These are phyloP conservation scores for Neocrepidodera transversa DNA, from an alignment of 2,888 invertebrate genomes.

Conservation along the genomic window DNA sequence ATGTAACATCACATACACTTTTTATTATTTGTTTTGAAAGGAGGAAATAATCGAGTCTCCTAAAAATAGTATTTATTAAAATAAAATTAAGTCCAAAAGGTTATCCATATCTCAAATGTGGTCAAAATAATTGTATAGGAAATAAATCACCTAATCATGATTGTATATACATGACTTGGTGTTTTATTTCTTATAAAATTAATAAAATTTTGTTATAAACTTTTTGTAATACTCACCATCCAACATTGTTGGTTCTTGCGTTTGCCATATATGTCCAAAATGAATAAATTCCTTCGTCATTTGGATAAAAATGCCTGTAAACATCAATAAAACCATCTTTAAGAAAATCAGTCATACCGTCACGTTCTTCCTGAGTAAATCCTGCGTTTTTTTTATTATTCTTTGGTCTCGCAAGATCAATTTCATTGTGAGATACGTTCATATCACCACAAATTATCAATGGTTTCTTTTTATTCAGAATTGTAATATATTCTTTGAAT, in stretches of 20 bases:
- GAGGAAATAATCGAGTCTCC: slow-evolving; percentile 96
- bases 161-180: no score
- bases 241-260: slow-evolving; percentile 87
- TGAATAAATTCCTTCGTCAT: slow-evolving; percentile 82
- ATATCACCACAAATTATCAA: slow-evolving; percentile 96
- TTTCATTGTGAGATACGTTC: slow-evolving; percentile 96
- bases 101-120: no score
- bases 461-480: slow-evolving; percentile 87
- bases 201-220: no score
- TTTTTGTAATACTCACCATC: slow-evolving; percentile 75
- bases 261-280: slow-evolving; percentile 96
- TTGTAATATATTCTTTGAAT: slow-evolving; percentile 79
- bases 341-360: slow-evolving; percentile 86
- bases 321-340: slow-evolving; percentile 86
- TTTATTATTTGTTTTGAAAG: slow-evolving; percentile 80
- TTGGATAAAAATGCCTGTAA: slow-evolving; percentile 86
- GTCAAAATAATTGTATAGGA: no score
- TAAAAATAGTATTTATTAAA: slow-evolving; percentile 53
- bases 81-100: no score
- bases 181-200: no score
- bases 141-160: no score
- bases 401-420: slow-evolving; percentile 95
- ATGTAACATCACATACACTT: slow-evolving; percentile 83
- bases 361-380: slow-evolving; percentile 93
- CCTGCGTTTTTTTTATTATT: slow-evolving; percentile 92